Conservation (phyloP, 1,140 invertebrate species). For the Cotesia vestalis region DNA sequence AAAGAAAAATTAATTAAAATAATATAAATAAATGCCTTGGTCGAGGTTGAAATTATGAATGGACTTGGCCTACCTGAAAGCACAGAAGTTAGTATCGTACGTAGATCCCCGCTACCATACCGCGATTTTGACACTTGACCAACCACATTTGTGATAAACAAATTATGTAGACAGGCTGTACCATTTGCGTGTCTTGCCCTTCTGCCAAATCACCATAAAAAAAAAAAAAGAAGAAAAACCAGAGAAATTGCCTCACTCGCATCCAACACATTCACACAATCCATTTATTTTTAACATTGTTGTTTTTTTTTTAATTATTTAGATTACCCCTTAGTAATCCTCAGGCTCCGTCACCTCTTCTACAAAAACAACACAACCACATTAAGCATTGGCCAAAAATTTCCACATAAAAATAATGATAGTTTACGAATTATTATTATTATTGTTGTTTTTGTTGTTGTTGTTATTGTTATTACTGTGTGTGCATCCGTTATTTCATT, state of each 20-base stretch:
- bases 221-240: conserved; percentile 38
- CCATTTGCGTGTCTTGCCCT: conserved; percentile 57
- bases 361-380: conserved; percentile 35
- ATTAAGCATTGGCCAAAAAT: conserved; percentile 36
- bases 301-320: conserved; percentile 1
- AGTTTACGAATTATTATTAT: too few species aligned
- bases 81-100: conserved; percentile 68
- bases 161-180: conserved; percentile 55
- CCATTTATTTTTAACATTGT: conserved; percentile 14
- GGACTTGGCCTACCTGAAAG: conserved; percentile 68
- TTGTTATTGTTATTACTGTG: too few species aligned
- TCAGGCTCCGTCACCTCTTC: conserved; percentile 18
- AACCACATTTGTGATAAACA: conserved; percentile 55
- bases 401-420: conserved; percentile 28
- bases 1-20: conserved; percentile 4
- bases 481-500: too few species aligned
- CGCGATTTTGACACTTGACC: conserved; percentile 65
- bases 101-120: conserved; percentile 66
- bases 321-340: conserved; percentile 18
- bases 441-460: too few species aligned
- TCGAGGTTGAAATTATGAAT: conserved; percentile 62
- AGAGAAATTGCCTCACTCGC: conserved; percentile 35
- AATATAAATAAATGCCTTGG: conserved; percentile 25
- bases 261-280: conserved; percentile 26
- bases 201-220: conserved; percentile 62